Conservation (phyloP, 1,140 invertebrate genomes). For the Pomacea maculata region DNA sequence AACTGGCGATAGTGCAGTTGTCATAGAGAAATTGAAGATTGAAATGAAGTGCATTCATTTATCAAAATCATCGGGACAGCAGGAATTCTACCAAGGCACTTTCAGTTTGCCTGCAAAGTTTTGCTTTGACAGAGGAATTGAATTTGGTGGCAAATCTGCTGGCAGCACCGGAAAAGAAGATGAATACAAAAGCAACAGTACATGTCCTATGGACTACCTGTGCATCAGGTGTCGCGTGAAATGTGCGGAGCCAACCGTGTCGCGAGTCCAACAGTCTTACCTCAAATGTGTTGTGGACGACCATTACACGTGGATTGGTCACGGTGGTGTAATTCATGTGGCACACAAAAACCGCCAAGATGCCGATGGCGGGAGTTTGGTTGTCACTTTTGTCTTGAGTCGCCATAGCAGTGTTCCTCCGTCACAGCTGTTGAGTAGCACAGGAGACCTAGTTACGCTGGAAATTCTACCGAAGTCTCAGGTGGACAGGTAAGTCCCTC, state of each 20-base stretch:
- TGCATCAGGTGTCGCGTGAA: conserved; percentile 21
- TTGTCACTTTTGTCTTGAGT: too few relatives aligned
- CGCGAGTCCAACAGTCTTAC: background rate
- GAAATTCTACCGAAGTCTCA: conserved; percentile 24
- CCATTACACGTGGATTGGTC: too few relatives aligned
- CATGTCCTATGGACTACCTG: conserved; percentile 28
- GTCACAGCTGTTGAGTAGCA: conserved; percentile 2
- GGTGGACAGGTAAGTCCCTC: conserved; percentile 28
- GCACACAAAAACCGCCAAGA: too few relatives aligned
- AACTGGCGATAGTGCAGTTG: conserved; percentile 27
- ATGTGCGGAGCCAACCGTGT: background rate
- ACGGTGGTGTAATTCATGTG: too few relatives aligned
- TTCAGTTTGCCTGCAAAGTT: conserved; percentile 42
- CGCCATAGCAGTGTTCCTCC: too few relatives aligned
- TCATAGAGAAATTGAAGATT: conserved; percentile 47
- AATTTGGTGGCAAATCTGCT: conserved; percentile 23
- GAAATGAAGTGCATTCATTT: conserved; percentile 27
- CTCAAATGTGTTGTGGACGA: background rate
- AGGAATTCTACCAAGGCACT: conserved; percentile 19
- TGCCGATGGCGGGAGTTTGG: too few relatives aligned
- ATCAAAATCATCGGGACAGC: background rate
- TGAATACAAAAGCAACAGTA: background rate
- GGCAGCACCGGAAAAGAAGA: conserved; percentile 12
- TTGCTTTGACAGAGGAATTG: conserved; percentile 38
- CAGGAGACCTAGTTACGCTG: background rate